phyloP scores from a whole-genome alignment of 2,113 vertebrate species.

The Phainopepla nitens region DNA sequence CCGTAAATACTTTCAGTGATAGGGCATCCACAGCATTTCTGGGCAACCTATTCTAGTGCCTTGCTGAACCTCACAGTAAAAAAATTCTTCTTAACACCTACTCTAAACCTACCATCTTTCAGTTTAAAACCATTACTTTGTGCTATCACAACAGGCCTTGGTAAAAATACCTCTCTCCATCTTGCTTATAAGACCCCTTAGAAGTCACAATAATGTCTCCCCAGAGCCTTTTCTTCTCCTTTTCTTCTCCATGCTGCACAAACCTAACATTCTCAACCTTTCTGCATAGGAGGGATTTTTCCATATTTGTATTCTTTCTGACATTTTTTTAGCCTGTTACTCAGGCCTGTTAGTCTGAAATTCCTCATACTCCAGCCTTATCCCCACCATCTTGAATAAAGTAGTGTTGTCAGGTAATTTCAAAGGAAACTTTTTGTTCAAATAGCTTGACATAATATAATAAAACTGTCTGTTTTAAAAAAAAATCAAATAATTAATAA shows the following conservation, averaged over 20 bases:
- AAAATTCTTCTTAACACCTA: not conserved
- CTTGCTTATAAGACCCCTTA: not conserved
- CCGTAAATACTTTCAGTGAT: not conserved
- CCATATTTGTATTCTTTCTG: not conserved
- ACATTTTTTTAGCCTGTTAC: not conserved
- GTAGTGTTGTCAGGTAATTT: not conserved
- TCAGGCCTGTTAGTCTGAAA: not conserved
- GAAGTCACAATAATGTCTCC: not conserved
- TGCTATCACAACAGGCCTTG: not conserved
- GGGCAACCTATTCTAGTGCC: not conserved
- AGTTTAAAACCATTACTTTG: not conserved
- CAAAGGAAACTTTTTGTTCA: not conserved
- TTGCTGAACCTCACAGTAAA: not conserved
- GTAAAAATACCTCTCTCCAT: not conserved
- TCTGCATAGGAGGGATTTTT: not conserved
- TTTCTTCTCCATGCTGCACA: not conserved
- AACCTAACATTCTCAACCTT: not conserved
- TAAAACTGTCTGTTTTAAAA: not conserved
- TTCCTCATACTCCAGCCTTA: not conserved
- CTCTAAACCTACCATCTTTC: not conserved
- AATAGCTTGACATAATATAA: not conserved
- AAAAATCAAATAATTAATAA: not conserved
- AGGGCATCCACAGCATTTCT: not conserved
- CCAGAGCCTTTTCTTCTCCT: not conserved
- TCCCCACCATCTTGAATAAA: not conserved